Percentiles rank a stretch among this genome's conserved stretches.
Evolutionary conservation across 2,113 vertebrate genomes (phyloP).

Genomic region (Anoura caudifer): DNA sequence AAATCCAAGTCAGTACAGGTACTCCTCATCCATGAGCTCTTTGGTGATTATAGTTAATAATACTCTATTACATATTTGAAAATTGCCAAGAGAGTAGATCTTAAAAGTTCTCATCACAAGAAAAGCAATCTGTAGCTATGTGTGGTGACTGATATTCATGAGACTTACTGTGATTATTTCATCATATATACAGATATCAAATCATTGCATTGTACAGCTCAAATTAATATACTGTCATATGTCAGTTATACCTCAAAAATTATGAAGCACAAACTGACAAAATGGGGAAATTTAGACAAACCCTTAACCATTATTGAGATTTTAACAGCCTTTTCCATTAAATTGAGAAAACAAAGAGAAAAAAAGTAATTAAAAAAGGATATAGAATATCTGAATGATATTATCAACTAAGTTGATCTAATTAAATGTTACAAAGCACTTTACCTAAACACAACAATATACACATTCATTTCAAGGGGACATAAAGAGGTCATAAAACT

Average conservation of each 20-base stretch:
- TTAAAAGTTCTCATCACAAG: neutral
- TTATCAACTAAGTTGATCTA: neutral
- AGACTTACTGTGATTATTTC: neutral
- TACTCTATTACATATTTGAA: neutral
- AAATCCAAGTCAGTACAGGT: neutral
- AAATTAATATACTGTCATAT: neutral
- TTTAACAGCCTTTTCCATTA: neutral
- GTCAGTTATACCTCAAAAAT: neutral
- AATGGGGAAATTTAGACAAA: neutral
- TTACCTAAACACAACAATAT: neutral
- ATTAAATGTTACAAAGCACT: neutral
- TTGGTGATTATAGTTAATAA: neutral
- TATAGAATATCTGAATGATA: neutral
- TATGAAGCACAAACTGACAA: neutral
- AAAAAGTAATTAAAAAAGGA: neutral
- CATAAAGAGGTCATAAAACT: neutral
- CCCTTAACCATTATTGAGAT: neutral
- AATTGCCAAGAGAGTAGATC: neutral
- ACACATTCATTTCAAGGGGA: neutral
- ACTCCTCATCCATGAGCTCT: fast-evolving
- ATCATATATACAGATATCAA: neutral
- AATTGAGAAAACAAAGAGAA: neutral
- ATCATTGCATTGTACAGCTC: neutral
- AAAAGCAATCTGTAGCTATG: neutral
- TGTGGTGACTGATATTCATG: neutral